phyloP scores from a whole-genome alignment of 1,140 invertebrate species.

The Paraescarpia echinospica region DNA sequence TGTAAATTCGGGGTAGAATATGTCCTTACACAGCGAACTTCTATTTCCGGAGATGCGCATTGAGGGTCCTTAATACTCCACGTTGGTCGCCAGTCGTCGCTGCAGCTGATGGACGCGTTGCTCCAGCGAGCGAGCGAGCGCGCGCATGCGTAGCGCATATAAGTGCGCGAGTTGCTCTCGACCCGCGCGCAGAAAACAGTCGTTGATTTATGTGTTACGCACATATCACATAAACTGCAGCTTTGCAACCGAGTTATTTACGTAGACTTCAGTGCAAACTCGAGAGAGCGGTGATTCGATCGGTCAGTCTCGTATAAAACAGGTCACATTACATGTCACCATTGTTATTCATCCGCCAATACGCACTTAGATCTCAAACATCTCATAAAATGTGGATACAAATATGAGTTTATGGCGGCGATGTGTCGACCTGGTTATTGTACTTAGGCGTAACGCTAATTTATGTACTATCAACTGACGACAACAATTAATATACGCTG shows the following conservation, averaged over 20 bases:
- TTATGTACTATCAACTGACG: too few relatives aligned
- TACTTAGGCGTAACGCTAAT: too few relatives aligned
- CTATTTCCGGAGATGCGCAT: too few relatives aligned
- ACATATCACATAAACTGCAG: not conserved
- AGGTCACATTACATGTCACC: not conserved
- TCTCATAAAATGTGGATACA: too few relatives aligned
- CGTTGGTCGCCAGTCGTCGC: not conserved
- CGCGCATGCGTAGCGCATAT: not conserved
- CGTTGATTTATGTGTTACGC: not conserved
- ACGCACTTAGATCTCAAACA: too few relatives aligned
- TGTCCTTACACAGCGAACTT: too few relatives aligned
- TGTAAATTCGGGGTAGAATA: too few relatives aligned
- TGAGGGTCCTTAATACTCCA: too few relatives aligned
- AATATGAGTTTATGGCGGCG: too few relatives aligned
- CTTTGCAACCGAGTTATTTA: not conserved
- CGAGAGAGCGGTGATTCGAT: not conserved
- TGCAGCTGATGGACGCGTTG: not conserved
- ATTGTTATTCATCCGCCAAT: not conserved
- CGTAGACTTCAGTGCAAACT: not conserved
- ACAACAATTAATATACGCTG: not conserved
- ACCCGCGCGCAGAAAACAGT: not conserved
- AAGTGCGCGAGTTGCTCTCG: not conserved
- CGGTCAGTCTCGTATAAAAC: not conserved
- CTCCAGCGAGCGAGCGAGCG: not conserved
- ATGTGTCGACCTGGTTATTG: too few relatives aligned